phyloP scores from a whole-genome alignment of 2,888 invertebrate genomes.

The Eupithecia abbreviata region DNA sequence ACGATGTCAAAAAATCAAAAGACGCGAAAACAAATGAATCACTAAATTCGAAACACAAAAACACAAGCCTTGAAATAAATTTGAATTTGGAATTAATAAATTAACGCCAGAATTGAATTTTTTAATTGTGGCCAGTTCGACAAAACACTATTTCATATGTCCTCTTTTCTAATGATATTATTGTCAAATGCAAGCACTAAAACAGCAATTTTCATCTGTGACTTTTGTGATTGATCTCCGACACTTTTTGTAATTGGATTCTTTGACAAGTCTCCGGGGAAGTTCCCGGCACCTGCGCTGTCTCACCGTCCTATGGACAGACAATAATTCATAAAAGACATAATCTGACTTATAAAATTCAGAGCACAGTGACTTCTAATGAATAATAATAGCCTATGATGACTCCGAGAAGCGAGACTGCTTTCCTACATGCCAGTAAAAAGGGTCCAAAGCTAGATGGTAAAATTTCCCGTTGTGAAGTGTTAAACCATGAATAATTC shows the following conservation, averaged over 20 bases:
- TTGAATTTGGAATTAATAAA: too few relatives aligned
- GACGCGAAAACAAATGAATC: too few relatives aligned
- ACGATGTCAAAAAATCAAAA: too few relatives aligned
- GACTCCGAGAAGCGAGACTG: constrained; percentile 22
- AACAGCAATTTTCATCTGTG: not conserved
- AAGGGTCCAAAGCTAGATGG: constrained; percentile 16
- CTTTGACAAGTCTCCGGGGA: constrained; percentile 15
- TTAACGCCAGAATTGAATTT: too few relatives aligned
- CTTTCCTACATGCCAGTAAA: constrained; percentile 15
- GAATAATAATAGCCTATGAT: constrained; percentile 28
- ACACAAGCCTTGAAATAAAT: too few relatives aligned
- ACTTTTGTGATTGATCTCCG: constrained; percentile 3
- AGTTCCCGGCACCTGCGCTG: constrained; percentile 16
- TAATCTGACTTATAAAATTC: constrained; percentile 23
- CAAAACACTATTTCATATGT: too few relatives aligned
- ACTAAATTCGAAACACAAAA: too few relatives aligned
- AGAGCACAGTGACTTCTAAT: constrained; percentile 11
- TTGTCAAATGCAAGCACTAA: not conserved
- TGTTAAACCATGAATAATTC: constrained; percentile 43
- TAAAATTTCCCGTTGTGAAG: constrained; percentile 27
- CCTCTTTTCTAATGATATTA: not conserved
- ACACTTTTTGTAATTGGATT: constrained; percentile 28
- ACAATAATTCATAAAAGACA: constrained; percentile 29
- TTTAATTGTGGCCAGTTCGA: too few relatives aligned
- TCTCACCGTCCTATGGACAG: constrained; percentile 13